A percentile compares a stretch with the other conserved stretches of the same genome.
These are phyloP conservation scores for Brenthis hecate DNA, from an alignment of 2,888 invertebrate species.

Conservation along the genomic window DNA sequence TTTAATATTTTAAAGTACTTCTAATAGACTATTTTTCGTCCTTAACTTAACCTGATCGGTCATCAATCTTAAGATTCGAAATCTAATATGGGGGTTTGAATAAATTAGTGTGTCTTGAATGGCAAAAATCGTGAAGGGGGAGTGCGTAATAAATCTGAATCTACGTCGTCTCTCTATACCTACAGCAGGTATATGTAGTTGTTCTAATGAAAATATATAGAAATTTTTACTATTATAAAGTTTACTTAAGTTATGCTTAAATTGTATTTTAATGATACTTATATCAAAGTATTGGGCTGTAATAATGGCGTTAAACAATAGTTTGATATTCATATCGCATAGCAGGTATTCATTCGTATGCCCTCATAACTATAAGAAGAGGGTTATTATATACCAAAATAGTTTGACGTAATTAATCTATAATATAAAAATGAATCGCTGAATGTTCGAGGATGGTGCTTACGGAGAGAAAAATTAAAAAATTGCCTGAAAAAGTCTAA, in stretches of 20 bases:
- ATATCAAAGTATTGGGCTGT: too few species aligned
- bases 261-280: neutral
- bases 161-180: conserved; percentile 59
- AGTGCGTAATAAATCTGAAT: conserved; percentile 70
- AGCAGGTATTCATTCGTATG: too few species aligned
- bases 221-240: neutral
- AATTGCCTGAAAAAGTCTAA: too few species aligned
- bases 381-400: too few species aligned
- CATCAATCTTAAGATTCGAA: conserved; percentile 35
- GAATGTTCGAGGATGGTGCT: too few species aligned
- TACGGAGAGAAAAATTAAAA: too few species aligned
- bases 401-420: neutral
- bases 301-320: too few species aligned
- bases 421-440: too few species aligned
- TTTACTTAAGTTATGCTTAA: neutral
- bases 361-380: too few species aligned
- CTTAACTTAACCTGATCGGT: conserved; percentile 26
- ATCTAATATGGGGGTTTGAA: conserved; percentile 34
- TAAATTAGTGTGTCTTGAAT: conserved; percentile 45
- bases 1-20: conserved; percentile 10
- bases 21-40: conserved; percentile 4
- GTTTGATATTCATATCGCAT: too few species aligned
- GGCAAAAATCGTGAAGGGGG: conserved; percentile 56
- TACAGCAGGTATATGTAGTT: conserved; percentile 45
- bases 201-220: conserved; percentile 70